Conservation (phyloP, 1,140 invertebrate species). For the Physella acuta region DNA sequence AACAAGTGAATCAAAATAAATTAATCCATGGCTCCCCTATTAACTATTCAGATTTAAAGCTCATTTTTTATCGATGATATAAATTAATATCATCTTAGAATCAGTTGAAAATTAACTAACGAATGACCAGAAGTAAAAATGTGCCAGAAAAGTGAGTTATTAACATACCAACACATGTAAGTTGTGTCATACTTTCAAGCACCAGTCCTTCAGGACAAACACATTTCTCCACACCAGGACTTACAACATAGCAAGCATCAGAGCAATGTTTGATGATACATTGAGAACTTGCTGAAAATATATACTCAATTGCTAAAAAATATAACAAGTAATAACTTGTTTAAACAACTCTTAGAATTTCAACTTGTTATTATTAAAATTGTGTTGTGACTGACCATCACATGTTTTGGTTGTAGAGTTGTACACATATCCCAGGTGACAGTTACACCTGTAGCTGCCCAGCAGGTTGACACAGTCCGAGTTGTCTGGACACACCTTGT, state of each 20-base stretch:
- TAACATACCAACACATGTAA: constrained; percentile 3
- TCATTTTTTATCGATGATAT: neutral
- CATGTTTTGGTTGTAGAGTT: neutral
- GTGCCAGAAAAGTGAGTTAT: too few species aligned
- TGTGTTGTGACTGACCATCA: neutral
- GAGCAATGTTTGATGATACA: neutral
- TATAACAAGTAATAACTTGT: too few species aligned
- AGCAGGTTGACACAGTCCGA: constrained; percentile 17
- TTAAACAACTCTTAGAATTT: neutral
- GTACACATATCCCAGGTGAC: constrained; percentile 9
- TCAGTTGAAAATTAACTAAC: too few species aligned
- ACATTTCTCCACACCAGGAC: neutral
- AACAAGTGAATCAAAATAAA: too few species aligned
- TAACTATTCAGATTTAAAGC: too few species aligned
- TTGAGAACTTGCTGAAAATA: neutral
- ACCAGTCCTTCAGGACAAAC: neutral
- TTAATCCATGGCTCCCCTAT: too few species aligned
- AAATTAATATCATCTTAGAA: too few species aligned
- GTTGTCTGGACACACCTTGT: constrained; percentile 2
- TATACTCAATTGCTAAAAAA: neutral
- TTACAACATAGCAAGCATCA: neutral
- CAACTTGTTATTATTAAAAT: neutral
- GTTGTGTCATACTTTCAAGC: neutral
- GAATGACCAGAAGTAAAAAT: too few species aligned
- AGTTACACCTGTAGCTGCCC: constrained; percentile 19